Evolutionary conservation across 2,888 invertebrate genomes (phyloP).

Genomic region (Cosmia trapezina): DNA sequence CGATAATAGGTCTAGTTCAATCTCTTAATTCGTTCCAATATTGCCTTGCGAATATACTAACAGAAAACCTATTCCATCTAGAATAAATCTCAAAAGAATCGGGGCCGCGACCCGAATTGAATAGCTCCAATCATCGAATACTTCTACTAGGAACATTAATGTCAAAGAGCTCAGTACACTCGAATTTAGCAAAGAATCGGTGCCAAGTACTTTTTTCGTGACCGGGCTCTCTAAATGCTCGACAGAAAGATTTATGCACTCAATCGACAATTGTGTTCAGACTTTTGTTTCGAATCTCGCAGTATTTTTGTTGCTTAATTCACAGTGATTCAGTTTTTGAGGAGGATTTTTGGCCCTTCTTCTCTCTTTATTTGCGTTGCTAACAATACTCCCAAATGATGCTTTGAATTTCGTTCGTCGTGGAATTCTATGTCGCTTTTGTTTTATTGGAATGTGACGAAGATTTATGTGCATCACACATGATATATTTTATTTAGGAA

Average conservation of each 20-base stretch:
- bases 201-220: slow-evolving; percentile 60
- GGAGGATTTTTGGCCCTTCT: slow-evolving; percentile 44
- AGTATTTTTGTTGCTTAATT: slow-evolving; percentile 57
- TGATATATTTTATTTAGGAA: slow-evolving; percentile 14
- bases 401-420: slow-evolving; percentile 50
- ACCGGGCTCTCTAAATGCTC: slow-evolving; percentile 58
- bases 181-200: slow-evolving; percentile 48
- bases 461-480: slow-evolving; percentile 40
- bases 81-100: slow-evolving; percentile 39
- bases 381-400: slow-evolving; percentile 58
- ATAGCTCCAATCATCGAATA: slow-evolving; percentile 58
- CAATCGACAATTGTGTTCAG: slow-evolving; percentile 51
- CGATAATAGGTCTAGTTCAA: slow-evolving; percentile 11
- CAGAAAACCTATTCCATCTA: slow-evolving; percentile 22
- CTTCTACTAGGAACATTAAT: slow-evolving; percentile 49
- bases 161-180: slow-evolving; percentile 50
- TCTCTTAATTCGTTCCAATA: slow-evolving; percentile 20
- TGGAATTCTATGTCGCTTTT: slow-evolving; percentile 46
- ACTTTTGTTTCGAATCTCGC: slow-evolving; percentile 39
- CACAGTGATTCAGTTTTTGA: slow-evolving; percentile 43
- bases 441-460: slow-evolving; percentile 38
- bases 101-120: slow-evolving; percentile 41
- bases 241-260: slow-evolving; percentile 63
- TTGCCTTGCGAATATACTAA: slow-evolving; percentile 10
- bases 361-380: slow-evolving; percentile 45